Conservation (phyloP, 2,797 vertebrate species). For the Pelobates cultripes region DNA sequence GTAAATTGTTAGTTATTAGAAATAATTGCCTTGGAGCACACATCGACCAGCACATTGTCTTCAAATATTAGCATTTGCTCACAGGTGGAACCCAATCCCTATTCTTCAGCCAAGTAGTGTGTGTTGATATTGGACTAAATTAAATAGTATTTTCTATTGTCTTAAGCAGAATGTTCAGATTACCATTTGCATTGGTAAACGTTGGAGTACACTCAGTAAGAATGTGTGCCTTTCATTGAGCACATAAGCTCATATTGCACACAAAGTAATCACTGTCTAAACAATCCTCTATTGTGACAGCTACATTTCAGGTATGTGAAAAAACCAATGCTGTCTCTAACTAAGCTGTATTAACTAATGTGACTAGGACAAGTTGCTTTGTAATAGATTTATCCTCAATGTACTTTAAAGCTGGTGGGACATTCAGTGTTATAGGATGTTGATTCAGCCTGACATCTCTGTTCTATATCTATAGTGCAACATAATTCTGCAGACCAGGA, state of each 20-base stretch:
- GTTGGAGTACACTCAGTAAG: not conserved
- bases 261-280: not conserved
- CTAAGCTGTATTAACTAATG: not conserved
- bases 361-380: slow-evolving; percentile 2
- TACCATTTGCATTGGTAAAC: not conserved
- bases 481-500: no score
- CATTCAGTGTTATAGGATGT: not conserved
- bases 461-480: not conserved
- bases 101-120: not conserved
- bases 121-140: not conserved
- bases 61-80: slow-evolving; percentile 15
- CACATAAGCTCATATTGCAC: not conserved
- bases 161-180: not conserved
- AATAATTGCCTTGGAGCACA: not conserved
- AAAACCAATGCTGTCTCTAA: not conserved
- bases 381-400: slow-evolving; percentile 6
- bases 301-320: not conserved
- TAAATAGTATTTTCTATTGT: not conserved
- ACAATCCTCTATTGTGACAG: not conserved
- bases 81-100: not conserved
- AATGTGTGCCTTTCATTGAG: not conserved
- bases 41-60: not conserved
- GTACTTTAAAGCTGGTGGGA: not conserved
- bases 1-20: no score
- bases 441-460: not conserved